These are phyloP conservation scores for Thaleichthys pacificus DNA, from an alignment of 2,797 vertebrate genomes.

Conservation along the genomic window DNA sequence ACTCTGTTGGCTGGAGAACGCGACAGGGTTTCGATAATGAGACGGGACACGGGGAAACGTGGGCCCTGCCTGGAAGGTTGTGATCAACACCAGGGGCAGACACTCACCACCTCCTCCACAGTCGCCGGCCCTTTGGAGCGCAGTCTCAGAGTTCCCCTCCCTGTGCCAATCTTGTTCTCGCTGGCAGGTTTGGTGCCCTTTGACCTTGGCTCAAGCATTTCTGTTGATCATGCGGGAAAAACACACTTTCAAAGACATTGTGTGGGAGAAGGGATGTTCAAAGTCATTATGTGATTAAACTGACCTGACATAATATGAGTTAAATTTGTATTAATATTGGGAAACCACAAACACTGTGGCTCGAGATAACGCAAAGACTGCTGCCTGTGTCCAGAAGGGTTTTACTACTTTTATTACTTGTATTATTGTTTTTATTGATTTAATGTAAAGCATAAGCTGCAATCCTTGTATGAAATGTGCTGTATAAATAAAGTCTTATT, in stretches of 20 bases:
- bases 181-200: constrained; percentile 73
- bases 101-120: constrained; percentile 86
- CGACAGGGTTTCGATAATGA: not conserved
- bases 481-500: too few species aligned
- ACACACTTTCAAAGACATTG: not conserved
- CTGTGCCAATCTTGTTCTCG: constrained; percentile 79
- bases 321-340: too few species aligned
- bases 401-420: too few species aligned
- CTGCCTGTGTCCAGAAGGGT: too few species aligned
- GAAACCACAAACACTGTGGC: too few species aligned
- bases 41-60: not conserved
- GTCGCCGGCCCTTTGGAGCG: constrained; percentile 90
- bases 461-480: too few species aligned
- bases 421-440: too few species aligned
- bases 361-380: too few species aligned
- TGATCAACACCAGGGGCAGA: not conserved
- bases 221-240: constrained; percentile 59
- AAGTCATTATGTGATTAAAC: too few species aligned
- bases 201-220: constrained; percentile 88
- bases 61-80: not conserved
- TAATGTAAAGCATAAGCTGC: too few species aligned
- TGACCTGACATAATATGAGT: too few species aligned
- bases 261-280: too few species aligned
- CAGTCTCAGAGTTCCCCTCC: constrained; percentile 88
- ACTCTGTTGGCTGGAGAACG: constrained; percentile 82